Conservation (phyloP, 1,140 invertebrate genomes). For the Listronotus bonariensis region DNA sequence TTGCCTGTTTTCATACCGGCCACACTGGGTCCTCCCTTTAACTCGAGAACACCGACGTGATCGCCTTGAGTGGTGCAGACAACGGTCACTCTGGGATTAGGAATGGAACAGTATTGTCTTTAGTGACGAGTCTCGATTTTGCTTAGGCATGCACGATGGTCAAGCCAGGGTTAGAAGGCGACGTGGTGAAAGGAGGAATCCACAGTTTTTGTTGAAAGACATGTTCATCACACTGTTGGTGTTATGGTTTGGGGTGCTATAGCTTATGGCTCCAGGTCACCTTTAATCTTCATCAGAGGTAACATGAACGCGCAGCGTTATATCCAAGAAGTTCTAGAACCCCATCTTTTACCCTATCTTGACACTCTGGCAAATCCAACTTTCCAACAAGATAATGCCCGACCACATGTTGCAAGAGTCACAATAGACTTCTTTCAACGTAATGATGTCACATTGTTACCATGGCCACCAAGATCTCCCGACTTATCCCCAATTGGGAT, state of each 20-base stretch:
- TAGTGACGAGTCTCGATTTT: constrained; percentile 39
- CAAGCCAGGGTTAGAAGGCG: constrained; percentile 38
- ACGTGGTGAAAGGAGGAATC: constrained; percentile 24
- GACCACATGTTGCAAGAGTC: constrained; percentile 19
- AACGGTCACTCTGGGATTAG: constrained; percentile 16
- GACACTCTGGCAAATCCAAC: constrained; percentile 4
- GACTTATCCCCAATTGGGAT: constrained; percentile 30
- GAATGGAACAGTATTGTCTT: constrained; percentile 40
- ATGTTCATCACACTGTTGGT: constrained; percentile 18
- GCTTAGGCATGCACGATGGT: constrained; percentile 27
- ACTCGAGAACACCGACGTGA: constrained; percentile 15
- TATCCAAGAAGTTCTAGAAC: constrained; percentile 25
- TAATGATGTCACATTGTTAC: constrained; percentile 16
- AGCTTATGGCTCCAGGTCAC: constrained; percentile 4
- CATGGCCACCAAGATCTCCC: constrained; percentile 26
- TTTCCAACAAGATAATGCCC: constrained; percentile 32
- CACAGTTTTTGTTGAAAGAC: constrained; percentile 21
- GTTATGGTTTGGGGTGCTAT: constrained; percentile 23
- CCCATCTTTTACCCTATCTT: constrained; percentile 25
- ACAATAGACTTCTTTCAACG: not conserved
- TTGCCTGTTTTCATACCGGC: constrained; percentile 15
- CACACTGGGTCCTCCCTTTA: constrained; percentile 17
- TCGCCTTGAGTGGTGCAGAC: constrained; percentile 21
- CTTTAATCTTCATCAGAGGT: constrained; percentile 28
- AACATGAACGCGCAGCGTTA: constrained; percentile 26